These are phyloP conservation scores for Chamaea fasciata DNA, from an alignment of 2,113 vertebrate species.

Conservation along the genomic window DNA sequence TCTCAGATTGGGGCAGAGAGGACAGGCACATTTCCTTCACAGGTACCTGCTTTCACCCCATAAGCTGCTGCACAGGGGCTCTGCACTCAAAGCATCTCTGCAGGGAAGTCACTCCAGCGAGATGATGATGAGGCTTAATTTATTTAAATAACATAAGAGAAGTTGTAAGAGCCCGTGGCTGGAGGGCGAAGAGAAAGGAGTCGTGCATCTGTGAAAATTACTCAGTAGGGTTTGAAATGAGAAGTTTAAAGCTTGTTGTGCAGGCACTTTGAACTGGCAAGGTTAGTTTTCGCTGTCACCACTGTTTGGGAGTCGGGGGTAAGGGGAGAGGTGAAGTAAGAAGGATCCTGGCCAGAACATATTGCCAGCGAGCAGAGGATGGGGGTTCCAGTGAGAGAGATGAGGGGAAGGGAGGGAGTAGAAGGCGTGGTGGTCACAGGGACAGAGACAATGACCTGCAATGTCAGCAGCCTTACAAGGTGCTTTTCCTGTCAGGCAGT, in stretches of 20 bases:
- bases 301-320: background rate
- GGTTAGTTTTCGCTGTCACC: background rate
- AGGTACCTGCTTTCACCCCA: background rate
- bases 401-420: background rate
- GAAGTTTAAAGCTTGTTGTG: background rate
- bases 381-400: background rate
- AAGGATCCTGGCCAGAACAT: background rate
- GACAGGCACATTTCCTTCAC: background rate
- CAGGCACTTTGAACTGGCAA: background rate
- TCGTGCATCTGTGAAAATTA: background rate
- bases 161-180: background rate
- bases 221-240: slow-evolving; percentile 15
- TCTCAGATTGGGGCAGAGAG: background rate
- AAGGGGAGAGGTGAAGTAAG: background rate
- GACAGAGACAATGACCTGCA: background rate
- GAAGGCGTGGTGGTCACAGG: background rate
- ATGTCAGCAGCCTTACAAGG: background rate
- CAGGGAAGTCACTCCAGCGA: background rate
- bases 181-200: background rate
- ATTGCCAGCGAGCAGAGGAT: accelerated
- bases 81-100: background rate
- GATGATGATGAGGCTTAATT: background rate
- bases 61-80: background rate
- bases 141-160: background rate
- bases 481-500: background rate